Conservation (phyloP, 2,888 invertebrate genomes). For the Rotaria sp. region DNA sequence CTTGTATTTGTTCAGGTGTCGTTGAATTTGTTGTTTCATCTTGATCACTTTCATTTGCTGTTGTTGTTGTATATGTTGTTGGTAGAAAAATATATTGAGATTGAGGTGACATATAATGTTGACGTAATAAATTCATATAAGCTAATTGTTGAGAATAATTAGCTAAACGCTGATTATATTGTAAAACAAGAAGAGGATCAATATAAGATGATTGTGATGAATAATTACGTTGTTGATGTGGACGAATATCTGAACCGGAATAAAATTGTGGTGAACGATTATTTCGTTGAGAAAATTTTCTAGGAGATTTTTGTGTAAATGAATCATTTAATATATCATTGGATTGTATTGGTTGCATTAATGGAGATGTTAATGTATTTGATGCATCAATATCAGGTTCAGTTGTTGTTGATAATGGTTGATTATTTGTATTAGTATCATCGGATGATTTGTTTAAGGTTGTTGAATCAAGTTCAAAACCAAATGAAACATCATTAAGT, state of each 20-base stretch:
- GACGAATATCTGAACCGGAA: neutral
- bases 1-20: neutral
- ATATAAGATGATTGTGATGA: neutral
- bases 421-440: no score
- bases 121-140: neutral
- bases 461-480: neutral
- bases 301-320: neutral
- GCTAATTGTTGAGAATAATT: neutral
- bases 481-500: neutral
- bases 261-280: neutral
- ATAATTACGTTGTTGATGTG: neutral
- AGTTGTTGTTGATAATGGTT: neutral
- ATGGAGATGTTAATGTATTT: neutral
- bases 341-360: no score
- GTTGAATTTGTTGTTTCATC: neutral
- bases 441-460: neutral
- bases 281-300: neutral
- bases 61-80: neutral
- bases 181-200: neutral
- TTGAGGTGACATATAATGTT: neutral
- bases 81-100: neutral
- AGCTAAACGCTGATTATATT: neutral
- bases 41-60: neutral
- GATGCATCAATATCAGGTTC: neutral
- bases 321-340: neutral